Conservation (phyloP, 2,113 vertebrate genomes). For the Stictonetta naevosa region DNA sequence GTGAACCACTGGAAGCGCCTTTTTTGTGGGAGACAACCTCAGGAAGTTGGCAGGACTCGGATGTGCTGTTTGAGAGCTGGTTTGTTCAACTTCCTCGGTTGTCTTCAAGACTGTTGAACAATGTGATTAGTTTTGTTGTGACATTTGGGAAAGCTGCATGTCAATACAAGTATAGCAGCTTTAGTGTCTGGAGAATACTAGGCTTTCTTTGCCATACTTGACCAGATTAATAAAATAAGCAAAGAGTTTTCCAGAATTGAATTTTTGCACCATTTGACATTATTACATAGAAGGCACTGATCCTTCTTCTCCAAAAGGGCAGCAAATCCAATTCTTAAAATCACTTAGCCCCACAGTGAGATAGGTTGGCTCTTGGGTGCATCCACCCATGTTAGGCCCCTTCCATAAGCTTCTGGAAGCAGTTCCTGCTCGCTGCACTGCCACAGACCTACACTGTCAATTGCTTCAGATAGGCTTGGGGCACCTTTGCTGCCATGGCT, state of each 20-base stretch:
- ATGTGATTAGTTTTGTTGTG: not conserved
- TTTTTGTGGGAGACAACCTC: not conserved
- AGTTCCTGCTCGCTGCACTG: rapidly evolving
- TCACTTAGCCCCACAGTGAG: not conserved
- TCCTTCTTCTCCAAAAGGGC: not conserved
- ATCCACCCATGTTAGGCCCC: not conserved
- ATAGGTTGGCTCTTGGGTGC: not conserved
- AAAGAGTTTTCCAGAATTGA: not conserved
- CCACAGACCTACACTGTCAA: not conserved
- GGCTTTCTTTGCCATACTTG: not conserved
- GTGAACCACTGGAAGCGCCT: not conserved
- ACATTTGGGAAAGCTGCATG: not conserved
- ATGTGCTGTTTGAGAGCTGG: not conserved
- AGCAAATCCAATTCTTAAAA: not conserved
- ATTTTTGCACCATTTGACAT: not conserved
- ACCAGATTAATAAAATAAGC: not conserved
- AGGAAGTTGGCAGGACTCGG: not conserved
- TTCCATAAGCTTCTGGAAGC: not conserved
- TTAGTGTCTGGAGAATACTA: not conserved
- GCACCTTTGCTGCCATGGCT: not conserved
- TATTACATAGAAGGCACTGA: not conserved
- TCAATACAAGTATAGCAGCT: not conserved
- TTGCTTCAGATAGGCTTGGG: not conserved
- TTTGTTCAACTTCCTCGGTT: not conserved
- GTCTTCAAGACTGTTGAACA: not conserved